Conservation (phyloP, 2,113 vertebrate genomes). For the Panthera uncia region DNA sequence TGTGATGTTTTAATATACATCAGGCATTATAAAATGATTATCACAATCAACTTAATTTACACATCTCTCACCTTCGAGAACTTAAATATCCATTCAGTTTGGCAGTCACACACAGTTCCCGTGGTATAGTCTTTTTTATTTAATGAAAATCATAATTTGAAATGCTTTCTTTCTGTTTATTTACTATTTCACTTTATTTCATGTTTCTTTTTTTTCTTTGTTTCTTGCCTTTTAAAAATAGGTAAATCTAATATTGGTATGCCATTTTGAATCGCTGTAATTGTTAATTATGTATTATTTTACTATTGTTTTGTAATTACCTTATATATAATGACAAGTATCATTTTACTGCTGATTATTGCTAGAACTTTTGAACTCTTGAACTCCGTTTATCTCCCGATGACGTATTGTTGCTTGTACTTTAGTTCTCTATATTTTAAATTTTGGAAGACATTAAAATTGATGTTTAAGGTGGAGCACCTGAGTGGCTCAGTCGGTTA, state of each 20-base stretch:
- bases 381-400: neutral
- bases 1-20: neutral
- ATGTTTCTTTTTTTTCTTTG: neutral
- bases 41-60: neutral
- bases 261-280: neutral
- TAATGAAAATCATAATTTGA: neutral
- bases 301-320: neutral
- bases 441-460: neutral
- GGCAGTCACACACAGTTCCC: neutral
- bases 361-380: neutral
- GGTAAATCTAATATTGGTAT: neutral
- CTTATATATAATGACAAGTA: neutral
- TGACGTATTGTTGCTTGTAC: neutral
- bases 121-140: neutral
- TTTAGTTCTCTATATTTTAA: neutral
- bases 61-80: neutral
- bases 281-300: neutral
- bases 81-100: neutral
- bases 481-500: too few relatives aligned
- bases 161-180: neutral
- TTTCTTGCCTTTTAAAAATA: neutral
- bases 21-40: neutral
- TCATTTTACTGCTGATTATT: neutral
- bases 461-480: neutral
- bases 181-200: neutral